Conservation (phyloP, 2,888 invertebrate genomes). For the Dynastes hyllus region DNA sequence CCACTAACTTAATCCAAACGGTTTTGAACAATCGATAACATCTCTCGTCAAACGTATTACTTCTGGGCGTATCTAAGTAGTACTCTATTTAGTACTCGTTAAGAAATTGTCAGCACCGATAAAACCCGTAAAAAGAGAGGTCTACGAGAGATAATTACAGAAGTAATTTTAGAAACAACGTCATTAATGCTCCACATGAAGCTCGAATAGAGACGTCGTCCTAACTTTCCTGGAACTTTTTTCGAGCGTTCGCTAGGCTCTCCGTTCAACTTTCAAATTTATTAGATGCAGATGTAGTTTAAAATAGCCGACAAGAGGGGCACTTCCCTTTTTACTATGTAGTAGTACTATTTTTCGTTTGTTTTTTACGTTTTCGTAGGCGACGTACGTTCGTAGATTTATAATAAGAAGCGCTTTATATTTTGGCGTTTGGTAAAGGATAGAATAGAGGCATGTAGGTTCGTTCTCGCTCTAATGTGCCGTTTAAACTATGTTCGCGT, state of each 20-base stretch:
- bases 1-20: too few relatives aligned
- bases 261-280: conserved; percentile 30
- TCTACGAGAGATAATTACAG: conserved; percentile 32
- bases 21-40: neutral
- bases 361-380: neutral
- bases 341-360: conserved; percentile 31
- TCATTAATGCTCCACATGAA: conserved; percentile 30
- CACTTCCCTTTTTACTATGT: conserved; percentile 36
- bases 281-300: conserved; percentile 45
- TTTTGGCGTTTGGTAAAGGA: neutral
- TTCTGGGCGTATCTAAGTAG: neutral
- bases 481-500: too few relatives aligned
- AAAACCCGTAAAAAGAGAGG: conserved; percentile 7
- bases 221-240: neutral
- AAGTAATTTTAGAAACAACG: conserved; percentile 38
- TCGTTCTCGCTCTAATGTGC: too few relatives aligned
- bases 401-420: conserved; percentile 17
- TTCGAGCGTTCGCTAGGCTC: neutral
- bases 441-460: too few relatives aligned
- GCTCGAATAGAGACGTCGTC: neutral
- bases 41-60: conserved; percentile 24
- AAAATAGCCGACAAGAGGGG: conserved; percentile 34
- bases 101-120: conserved; percentile 26
- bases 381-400: neutral
- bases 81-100: conserved; percentile 16